Percentiles rank a stretch among this genome's conserved stretches.
These are phyloP conservation scores for Aricia artaxerxes DNA, from an alignment of 2,888 invertebrate species.

Conservation along the genomic window DNA sequence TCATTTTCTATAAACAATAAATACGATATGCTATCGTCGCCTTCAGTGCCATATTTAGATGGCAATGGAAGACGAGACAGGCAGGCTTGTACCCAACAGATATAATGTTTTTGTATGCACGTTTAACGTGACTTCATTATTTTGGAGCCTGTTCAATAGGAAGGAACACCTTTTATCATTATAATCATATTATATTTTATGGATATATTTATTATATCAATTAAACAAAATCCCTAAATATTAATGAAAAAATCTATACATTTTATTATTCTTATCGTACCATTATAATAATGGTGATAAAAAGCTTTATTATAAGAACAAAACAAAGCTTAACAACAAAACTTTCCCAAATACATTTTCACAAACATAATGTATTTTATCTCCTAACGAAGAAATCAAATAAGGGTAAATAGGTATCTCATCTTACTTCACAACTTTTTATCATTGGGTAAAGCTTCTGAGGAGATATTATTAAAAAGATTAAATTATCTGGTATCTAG, in stretches of 20 bases:
- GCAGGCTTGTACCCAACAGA: too few species aligned
- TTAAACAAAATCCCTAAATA: too few species aligned
- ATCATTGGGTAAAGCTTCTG: neutral
- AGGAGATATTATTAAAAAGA: neutral
- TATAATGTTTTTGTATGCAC: too few species aligned
- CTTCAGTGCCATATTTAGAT: too few species aligned
- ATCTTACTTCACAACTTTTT: conserved; percentile 1
- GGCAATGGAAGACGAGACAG: too few species aligned
- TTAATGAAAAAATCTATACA: neutral
- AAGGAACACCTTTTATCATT: too few species aligned
- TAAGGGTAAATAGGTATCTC: neutral
- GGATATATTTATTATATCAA: too few species aligned
- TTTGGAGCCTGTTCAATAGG: too few species aligned
- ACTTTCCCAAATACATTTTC: neutral
- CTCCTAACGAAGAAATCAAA: neutral
- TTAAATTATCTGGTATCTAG: conserved; percentile 1
- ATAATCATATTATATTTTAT: too few species aligned
- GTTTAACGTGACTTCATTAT: too few species aligned
- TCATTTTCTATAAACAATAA: too few species aligned
- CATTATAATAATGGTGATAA: neutral
- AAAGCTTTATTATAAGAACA: neutral
- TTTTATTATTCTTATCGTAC: neutral
- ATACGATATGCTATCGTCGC: too few species aligned
- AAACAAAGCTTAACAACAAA: neutral
- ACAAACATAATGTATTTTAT: neutral